Base-by-base conservation (phyloP, 64 coral and sea anemone genomes). In the Stylophora pistillata region DNA sequence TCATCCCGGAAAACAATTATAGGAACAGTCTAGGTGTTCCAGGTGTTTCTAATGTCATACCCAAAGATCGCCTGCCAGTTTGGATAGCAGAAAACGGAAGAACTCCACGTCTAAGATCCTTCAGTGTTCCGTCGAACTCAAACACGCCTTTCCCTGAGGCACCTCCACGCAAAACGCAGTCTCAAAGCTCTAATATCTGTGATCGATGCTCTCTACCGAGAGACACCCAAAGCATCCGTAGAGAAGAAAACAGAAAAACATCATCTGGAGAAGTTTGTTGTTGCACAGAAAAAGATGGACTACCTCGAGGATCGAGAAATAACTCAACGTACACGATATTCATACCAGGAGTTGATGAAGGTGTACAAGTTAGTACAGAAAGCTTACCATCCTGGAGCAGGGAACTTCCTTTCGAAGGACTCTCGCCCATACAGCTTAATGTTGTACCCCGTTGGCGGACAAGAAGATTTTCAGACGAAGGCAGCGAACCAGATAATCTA, bases 341-440 rank as follows among this genome's bases (percentile, higher is more conserved):
- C 76, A 85, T 95, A 53, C 94, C 73, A 54, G 85, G 86, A 23
- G 78, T 58, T 0, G 84, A 95, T 15, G 86, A 86, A n/a, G 76
- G 78, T 26, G 59, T 89, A 4, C 61, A 82, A 23, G 75, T 96
- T 13, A 96, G 94, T 61, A 85, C 82, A 53, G 94, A 96, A 66
- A 92, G 87, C 53, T 31, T 96, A 55, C 63, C 62, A 26, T 47
- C 88, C 3, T 56, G 81, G 57, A 74, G 72, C 1, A 69, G 84
- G 29, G 23, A 66, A 5, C 21, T 73, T 71, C 20, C 71, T 3
- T 56, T 55, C 41, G 55, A 86, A 13, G 73, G 83, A 33, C 16
- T 23, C 4, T 74, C 81, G 28, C 88, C 81, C 30, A 63, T 79
- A n/a, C 92, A 94, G 73, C 65, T 74, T 26, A 47, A 90, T 69